These are phyloP conservation scores for Pollimyrus isidori DNA, from an alignment of 2,113 vertebrate species.

Conservation along the genomic window DNA sequence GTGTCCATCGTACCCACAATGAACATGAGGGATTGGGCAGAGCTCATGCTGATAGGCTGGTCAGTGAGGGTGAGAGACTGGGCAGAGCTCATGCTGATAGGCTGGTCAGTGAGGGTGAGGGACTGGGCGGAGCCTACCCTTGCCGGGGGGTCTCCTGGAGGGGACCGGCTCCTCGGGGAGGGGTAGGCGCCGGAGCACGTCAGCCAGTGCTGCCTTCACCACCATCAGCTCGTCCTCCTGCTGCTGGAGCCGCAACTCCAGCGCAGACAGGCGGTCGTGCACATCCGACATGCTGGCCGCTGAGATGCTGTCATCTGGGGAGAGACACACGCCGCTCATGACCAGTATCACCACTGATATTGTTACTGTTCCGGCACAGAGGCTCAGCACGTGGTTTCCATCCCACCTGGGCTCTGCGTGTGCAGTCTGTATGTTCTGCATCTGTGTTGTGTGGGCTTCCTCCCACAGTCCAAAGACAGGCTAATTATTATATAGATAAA, in stretches of 20 bases:
- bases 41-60: not conserved
- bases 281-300: slow-evolving; percentile 87
- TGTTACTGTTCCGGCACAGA: not conserved
- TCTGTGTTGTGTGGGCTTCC: not conserved
- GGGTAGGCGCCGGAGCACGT: slow-evolving; percentile 84
- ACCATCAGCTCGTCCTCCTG: slow-evolving; percentile 97
- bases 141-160: slow-evolving; percentile 70
- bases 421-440: not conserved
- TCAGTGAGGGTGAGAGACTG: not conserved
- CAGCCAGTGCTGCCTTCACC: slow-evolving; percentile 88
- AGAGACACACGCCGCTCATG: not conserved
- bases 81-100: not conserved
- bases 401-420: not conserved
- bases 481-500: not conserved
- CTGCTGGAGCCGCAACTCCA: slow-evolving; percentile 91
- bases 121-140: slow-evolving; percentile 59
- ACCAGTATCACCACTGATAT: not conserved
- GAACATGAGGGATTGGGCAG: slow-evolving; percentile 70
- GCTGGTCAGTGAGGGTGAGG: not conserved
- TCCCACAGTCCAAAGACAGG: not conserved
- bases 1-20: slow-evolving; percentile 46
- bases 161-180: slow-evolving; percentile 82
- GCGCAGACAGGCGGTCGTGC: slow-evolving; percentile 87
- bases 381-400: not conserved
- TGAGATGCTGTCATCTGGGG: slow-evolving; percentile 85